A percentile compares a stretch with the other conserved stretches of the same genome.
Evolutionary conservation across 2,888 invertebrate genomes (phyloP).

Genomic region (Rutpela maculata): DNA sequence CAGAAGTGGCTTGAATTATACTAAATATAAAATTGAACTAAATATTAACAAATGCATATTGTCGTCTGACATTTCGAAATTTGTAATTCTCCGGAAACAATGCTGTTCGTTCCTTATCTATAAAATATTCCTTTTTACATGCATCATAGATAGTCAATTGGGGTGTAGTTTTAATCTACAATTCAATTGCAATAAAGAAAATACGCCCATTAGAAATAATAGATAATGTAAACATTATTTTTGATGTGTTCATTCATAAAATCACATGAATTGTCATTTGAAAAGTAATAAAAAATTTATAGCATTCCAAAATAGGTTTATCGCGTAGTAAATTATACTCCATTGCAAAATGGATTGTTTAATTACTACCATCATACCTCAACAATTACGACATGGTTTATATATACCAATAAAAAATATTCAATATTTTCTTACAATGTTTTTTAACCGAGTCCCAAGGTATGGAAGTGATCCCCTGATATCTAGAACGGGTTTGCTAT

Average conservation of each 20-base stretch:
- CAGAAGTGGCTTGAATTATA: no score
- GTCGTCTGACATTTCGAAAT: no score
- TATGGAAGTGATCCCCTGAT: not conserved
- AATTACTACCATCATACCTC: not conserved
- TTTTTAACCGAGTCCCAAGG: not conserved
- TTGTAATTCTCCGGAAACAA: no score
- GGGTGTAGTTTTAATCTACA: conserved; percentile 9
- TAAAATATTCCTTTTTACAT: no score
- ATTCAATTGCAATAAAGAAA: conserved; percentile 1
- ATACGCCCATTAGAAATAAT: not conserved
- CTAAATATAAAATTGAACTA: no score
- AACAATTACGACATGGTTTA: not conserved
- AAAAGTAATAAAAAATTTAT: conserved; percentile 10
- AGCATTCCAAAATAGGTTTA: conserved; percentile 13
- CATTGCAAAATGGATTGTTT: not conserved
- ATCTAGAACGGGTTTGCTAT: not conserved
- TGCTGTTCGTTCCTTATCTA: no score
- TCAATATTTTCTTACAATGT: not conserved
- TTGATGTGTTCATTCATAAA: conserved; percentile 17
- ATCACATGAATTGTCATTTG: not conserved
- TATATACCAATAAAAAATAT: not conserved
- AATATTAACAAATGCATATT: no score
- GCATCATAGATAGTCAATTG: not conserved
- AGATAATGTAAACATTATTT: conserved; percentile 16
- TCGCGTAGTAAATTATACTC: not conserved